These are phyloP conservation scores for Thinocorus orbignyianus DNA, from an alignment of 2,113 vertebrate genomes.

Conservation along the genomic window DNA sequence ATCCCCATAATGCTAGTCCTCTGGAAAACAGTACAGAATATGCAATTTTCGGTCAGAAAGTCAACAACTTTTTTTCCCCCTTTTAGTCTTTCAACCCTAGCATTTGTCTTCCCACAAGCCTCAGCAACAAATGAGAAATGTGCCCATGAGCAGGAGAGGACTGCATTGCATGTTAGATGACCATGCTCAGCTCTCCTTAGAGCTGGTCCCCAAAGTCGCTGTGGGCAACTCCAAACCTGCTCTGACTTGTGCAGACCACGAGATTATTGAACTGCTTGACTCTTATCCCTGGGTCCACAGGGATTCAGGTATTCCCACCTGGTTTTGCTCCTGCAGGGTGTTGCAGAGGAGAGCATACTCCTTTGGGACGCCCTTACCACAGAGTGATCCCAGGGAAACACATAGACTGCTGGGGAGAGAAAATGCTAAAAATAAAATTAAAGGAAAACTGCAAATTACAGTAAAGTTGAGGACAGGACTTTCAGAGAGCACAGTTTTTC, in stretches of 20 bases:
- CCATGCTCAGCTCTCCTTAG: not conserved
- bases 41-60: not conserved
- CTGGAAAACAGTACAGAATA: not conserved
- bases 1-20: not conserved
- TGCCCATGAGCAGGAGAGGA: not conserved
- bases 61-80: not conserved
- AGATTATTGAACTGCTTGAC: not conserved
- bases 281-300: not conserved
- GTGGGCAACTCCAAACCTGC: not conserved
- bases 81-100: not conserved
- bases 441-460: not conserved
- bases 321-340: not conserved
- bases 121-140: not conserved
- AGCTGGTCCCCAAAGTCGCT: not conserved
- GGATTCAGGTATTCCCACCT: not conserved
- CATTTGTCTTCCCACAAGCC: not conserved
- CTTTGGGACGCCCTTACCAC: not conserved
- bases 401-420: not conserved
- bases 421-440: conserved; percentile 36
- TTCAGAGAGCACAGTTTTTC: conserved; percentile 11
- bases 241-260: not conserved
- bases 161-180: not conserved
- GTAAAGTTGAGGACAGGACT: conserved; percentile 7
- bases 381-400: not conserved
- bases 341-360: not conserved